Evolutionary conservation across 2,888 invertebrate species (phyloP).

Genomic region (Hemaris fuciformis): DNA sequence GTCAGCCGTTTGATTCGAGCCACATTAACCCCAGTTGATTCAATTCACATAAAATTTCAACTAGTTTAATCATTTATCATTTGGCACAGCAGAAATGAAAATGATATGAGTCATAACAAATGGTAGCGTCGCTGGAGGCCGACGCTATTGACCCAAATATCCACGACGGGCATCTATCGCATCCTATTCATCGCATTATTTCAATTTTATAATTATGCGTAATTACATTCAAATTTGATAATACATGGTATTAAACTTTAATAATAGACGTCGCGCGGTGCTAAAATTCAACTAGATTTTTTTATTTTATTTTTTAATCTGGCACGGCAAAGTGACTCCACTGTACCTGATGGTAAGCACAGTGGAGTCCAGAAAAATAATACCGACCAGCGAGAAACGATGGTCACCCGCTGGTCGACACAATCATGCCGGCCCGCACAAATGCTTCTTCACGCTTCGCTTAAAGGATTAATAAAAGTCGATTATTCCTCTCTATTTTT

Average conservation of each 20-base stretch:
- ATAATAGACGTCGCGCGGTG: background rate
- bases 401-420: too few species aligned
- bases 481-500: too few species aligned
- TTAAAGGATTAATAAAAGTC: too few species aligned
- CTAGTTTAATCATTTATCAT: constrained; percentile 19
- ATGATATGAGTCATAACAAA: constrained; percentile 31
- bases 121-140: constrained; percentile 46
- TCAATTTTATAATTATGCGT: constrained; percentile 8
- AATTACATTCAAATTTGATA: background rate
- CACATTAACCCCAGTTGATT: constrained; percentile 5
- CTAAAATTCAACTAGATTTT: too few species aligned
- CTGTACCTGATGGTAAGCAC: too few species aligned
- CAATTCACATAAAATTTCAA: constrained; percentile 3
- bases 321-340: too few species aligned
- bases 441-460: too few species aligned
- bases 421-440: too few species aligned
- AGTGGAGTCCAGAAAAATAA: too few species aligned
- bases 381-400: too few species aligned
- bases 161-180: constrained; percentile 37
- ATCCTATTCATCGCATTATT: constrained; percentile 34
- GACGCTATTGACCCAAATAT: constrained; percentile 64
- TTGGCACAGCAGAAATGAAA: constrained; percentile 27
- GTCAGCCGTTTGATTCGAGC: too few species aligned
- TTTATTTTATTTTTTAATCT: too few species aligned
- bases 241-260: background rate